Conservation (phyloP, 2,888 invertebrate species). For the Stenodema calcarata region DNA sequence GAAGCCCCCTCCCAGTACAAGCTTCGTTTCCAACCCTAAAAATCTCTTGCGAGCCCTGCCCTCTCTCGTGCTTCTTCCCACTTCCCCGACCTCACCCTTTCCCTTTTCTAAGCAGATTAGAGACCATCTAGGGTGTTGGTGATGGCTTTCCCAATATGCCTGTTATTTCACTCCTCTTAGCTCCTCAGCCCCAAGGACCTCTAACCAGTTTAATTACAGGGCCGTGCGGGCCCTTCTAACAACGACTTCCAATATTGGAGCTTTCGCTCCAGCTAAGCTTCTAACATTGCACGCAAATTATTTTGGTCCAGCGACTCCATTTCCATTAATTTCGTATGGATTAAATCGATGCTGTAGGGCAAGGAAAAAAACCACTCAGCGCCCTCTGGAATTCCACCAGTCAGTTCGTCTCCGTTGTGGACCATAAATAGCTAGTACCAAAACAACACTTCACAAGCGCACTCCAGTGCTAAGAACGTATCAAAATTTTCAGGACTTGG, state of each 20-base stretch:
- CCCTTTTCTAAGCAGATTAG: constrained; percentile 51
- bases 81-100: neutral
- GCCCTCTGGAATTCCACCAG: no score
- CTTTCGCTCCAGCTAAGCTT: constrained; percentile 40
- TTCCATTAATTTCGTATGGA: constrained; percentile 12
- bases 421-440: no score
- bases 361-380: neutral
- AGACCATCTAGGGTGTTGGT: constrained; percentile 44
- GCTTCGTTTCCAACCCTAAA: constrained; percentile 6
- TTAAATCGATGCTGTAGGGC: neutral
- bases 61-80: constrained; percentile 15
- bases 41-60: neutral
- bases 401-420: no score
- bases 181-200: constrained; percentile 35
- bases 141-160: constrained; percentile 50
- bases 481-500: no score
- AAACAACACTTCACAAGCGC: no score
- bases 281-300: constrained; percentile 37
- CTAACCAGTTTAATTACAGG: constrained; percentile 50
- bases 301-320: constrained; percentile 39
- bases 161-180: constrained; percentile 52
- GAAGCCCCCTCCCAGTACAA: neutral
- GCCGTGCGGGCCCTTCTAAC: constrained; percentile 18
- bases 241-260: constrained; percentile 39
- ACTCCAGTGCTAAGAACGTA: no score